Base-by-base conservation (phyloP, 2,888 invertebrate species). In the Melipona bicolor region DNA sequence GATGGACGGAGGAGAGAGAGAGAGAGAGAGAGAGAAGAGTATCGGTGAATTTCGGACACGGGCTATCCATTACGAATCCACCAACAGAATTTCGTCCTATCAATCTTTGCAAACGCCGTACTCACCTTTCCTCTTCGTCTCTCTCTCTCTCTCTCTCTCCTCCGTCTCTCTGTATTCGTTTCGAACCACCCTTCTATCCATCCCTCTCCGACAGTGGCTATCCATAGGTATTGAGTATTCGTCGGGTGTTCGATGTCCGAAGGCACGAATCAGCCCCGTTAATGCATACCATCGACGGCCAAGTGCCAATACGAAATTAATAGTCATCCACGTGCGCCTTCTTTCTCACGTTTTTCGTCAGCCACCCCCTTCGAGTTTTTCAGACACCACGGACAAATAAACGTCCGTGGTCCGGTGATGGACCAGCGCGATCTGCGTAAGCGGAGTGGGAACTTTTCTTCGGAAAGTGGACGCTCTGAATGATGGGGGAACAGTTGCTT, bases 41-140 rank as follows among this genome's bases (percentile, higher is more conserved):
- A 91, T 90, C 87, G 91, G 89, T 87, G 88, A 90, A 89, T 91
- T 43, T 93, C 91, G 93, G 93, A 93, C 93, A 92, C 88, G 89
- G 92, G 92, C 93, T 91, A 93, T 93, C 93, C 93, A 93, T 93
- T 93, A 93, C 91, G 90, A 88, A 90, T 90, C 88, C 89, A 84
- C 87, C 86, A 84, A 82, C 86, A 88, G 90, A 91, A 91, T 91
- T 91, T 91, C 88, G 88, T 91, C 91, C 93, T 92, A 93, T 93
- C 93, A 93, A 93, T 93, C 93, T 92, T 90, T 90, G 87, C 84
- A 65, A 83, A 81, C 81, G 82, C 74, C 79, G 73, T 73, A 64
- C 70, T 80, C 83, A 79, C 71, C 75, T 88, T 77, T 65, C 64
- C 82, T 69, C 13, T 54, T 54, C 64, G 73, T 54, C 19, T 52